Percentiles rank a stretch among this genome's conserved stretches.
phyloP scores from a whole-genome alignment of 2,797 vertebrate genomes.

The Orestias chungarensis region DNA sequence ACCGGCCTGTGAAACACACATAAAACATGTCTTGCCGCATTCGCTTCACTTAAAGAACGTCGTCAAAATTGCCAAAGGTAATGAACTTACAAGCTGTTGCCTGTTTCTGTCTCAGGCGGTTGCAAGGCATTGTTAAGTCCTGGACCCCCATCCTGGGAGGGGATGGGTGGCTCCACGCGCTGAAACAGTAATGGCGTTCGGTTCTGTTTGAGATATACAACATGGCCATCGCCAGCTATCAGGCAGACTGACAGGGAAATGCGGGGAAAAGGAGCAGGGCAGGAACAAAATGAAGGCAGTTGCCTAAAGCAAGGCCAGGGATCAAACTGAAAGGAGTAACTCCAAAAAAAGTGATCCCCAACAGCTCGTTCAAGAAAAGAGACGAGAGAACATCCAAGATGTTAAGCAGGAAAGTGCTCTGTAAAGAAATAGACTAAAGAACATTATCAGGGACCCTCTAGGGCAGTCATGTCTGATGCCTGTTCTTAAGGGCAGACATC shows the following conservation, averaged over 20 bases:
- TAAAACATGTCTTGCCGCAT: neutral
- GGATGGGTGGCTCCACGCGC: constrained; percentile 92
- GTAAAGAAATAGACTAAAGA: constrained; percentile 1
- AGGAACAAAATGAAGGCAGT: constrained; percentile 45
- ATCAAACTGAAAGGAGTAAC: constrained; percentile 30
- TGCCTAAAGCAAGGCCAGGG: constrained; percentile 51
- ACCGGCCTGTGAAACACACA: constrained; percentile 71
- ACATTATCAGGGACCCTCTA: constrained; percentile 9
- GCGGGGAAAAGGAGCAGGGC: constrained; percentile 64
- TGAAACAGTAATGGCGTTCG: constrained; percentile 98
- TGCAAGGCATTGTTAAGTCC: constrained; percentile 82
- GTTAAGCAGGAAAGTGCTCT: constrained; percentile 26
- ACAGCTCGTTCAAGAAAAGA: constrained; percentile 49
- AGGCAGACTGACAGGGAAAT: constrained; percentile 83
- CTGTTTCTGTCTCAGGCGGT: constrained; percentile 76
- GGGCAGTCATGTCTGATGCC: neutral
- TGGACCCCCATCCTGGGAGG: constrained; percentile 85
- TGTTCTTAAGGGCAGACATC: neutral
- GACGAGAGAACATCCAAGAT: constrained; percentile 56
- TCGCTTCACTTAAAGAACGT: constrained; percentile 1
- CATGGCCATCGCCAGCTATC: constrained; percentile 82
- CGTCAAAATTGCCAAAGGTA: neutral
- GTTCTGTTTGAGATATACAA: constrained; percentile 91
- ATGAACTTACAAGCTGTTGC: constrained; percentile 86
- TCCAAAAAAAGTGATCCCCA: constrained; percentile 42